Conservation (phyloP, 2,888 invertebrate genomes). For the Tubiluchus corallicola region DNA sequence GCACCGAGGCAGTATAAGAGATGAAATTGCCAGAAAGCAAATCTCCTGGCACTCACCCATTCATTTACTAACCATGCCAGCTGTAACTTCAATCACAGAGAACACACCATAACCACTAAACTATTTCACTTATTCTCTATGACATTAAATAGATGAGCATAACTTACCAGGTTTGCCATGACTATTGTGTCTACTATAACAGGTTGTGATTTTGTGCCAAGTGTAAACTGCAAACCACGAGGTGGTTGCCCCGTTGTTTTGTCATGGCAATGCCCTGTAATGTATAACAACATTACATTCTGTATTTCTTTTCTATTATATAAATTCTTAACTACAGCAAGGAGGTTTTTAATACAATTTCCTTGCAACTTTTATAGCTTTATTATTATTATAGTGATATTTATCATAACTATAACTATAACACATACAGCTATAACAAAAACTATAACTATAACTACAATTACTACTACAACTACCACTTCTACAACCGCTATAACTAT, state of each 20-base stretch:
- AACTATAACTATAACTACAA: slow-evolving; percentile 4
- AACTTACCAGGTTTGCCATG: slow-evolving; percentile 73
- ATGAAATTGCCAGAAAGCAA: no score
- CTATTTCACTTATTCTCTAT: background rate
- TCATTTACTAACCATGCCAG: background rate
- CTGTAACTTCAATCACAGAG: background rate
- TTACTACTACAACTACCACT: no score
- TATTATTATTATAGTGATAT: background rate
- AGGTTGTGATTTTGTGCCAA: slow-evolving; percentile 58
- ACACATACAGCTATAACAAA: background rate
- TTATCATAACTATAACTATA: background rate
- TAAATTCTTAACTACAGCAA: no score
- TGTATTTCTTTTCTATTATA: no score
- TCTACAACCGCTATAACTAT: no score
- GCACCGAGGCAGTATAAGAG: no score
- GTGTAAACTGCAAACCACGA: slow-evolving; percentile 82
- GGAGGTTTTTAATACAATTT: no score
- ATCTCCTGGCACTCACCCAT: no score
- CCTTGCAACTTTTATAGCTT: background rate
- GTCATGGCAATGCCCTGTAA: slow-evolving; percentile 69
- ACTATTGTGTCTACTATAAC: slow-evolving; percentile 86
- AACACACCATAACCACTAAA: background rate
- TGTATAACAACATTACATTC: background rate
- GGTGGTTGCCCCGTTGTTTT: slow-evolving; percentile 70
- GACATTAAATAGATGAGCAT: background rate